These are phyloP conservation scores for Omphaloscelis lunosa DNA, from an alignment of 2,888 invertebrate species.

Conservation along the genomic window DNA sequence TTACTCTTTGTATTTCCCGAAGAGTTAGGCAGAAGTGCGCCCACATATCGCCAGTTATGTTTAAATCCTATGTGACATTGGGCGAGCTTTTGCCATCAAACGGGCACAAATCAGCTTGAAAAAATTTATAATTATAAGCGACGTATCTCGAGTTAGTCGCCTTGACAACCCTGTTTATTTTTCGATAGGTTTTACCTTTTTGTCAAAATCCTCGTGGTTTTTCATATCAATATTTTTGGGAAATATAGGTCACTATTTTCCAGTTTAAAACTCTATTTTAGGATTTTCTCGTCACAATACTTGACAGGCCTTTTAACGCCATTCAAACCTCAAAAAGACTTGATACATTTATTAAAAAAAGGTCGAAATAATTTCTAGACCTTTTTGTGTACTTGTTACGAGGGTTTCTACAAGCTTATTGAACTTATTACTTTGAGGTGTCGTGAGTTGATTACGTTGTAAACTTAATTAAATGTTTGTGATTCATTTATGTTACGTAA, in stretches of 20 bases:
- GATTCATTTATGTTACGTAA: neutral
- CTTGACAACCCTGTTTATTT: neutral
- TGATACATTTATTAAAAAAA: neutral
- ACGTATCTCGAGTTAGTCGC: neutral
- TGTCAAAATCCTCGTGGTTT: slow-evolving; percentile 8
- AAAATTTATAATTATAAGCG: neutral
- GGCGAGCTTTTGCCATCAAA: too few species aligned
- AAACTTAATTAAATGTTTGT: slow-evolving; percentile 8
- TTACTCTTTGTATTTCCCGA: too few species aligned
- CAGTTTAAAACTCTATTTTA: slow-evolving; percentile 2
- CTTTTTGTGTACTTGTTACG: slow-evolving; percentile 26
- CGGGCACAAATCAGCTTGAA: too few species aligned
- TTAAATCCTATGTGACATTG: too few species aligned
- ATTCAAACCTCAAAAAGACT: neutral
- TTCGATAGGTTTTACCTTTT: neutral
- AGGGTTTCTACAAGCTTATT: neutral
- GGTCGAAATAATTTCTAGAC: slow-evolving; percentile 15
- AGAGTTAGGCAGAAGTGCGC: too few species aligned
- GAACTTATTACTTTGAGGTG: slow-evolving; percentile 7
- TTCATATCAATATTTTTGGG: slow-evolving; percentile 12
- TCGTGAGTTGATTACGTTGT: neutral
- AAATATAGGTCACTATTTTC: neutral
- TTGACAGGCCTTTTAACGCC: slow-evolving; percentile 40
- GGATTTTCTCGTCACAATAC: slow-evolving; percentile 4
- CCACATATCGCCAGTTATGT: too few species aligned